Evolutionary conservation across 2,888 invertebrate species (phyloP), one percentile per base, ranked within the genome.

Genomic region (Macroteleia sp.): DNA sequence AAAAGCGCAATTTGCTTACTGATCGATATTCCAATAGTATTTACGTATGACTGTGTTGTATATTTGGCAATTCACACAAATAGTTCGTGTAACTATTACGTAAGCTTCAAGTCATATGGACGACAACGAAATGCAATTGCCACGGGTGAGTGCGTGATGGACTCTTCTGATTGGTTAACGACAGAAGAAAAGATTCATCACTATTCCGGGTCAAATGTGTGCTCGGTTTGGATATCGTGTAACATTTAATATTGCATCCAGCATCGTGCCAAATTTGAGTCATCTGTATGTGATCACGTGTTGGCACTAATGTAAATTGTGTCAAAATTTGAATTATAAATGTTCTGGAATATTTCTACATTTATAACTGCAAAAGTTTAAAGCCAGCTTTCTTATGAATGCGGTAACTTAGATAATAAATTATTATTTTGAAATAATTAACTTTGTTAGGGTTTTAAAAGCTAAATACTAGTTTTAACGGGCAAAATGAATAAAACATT

Each of bases 1-100:
- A 61, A 71, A 77, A 70, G 71, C 61, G 59, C 61, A 64, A 77
- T 71, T 77, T 71, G 66, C 61, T 39, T 50, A 54, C 48, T 66
- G 50, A 70, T 77, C 66, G 77, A 77, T 71, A 66, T 71, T 74
- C 59, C 59, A 28, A 59, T 59, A 17, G 59, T 61, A 66, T 66
- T 74, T 59, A 59, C 39, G 59, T 42, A 57, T 22, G 28, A 41
- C 28, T 36, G 36, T 57, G 50, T 57, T 59, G 64, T 66, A 30
- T 66, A 59, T 73, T 73, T 73, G 44, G 36, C 42, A 50, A 69
- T 69, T 69, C 30, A 30, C 34, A 57, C 42, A 62, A 69, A 69
- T 70, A 64, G 50, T 54, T 64, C 32, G 28, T 70, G 42, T 52
- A 70, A 70, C 59, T 70, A 66, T 64, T 57, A 70, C 64, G 52